Evolutionary conservation across 2,888 invertebrate species (phyloP).

Genomic region (Phyllotreta striolata): DNA sequence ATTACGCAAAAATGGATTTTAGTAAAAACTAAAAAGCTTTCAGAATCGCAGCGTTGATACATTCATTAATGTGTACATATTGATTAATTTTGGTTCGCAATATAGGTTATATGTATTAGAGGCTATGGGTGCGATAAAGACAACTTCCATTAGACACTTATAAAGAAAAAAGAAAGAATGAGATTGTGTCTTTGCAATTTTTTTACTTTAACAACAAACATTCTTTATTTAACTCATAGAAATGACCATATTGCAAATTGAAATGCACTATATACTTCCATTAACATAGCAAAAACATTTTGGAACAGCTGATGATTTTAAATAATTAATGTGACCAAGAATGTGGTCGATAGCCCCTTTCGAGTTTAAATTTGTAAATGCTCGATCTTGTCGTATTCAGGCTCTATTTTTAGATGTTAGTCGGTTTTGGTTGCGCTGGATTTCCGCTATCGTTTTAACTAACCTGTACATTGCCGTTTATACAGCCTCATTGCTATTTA

Average conservation of each 20-base stretch:
- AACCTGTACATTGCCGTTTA: constrained; percentile 10
- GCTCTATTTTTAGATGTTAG: constrained; percentile 9
- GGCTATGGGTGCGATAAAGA: no score
- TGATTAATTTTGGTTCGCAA: no score
- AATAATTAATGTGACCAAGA: constrained; percentile 9
- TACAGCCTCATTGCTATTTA: constrained; percentile 1
- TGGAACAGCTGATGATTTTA: neutral
- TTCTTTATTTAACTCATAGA: no score
- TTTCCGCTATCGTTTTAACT: constrained; percentile 8
- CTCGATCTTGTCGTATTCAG: neutral
- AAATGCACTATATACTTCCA: neutral
- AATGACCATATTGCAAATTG: no score
- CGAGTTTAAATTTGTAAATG: constrained; percentile 9
- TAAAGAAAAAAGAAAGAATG: no score
- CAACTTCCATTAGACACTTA: no score
- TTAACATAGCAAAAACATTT: no score
- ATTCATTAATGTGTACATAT: no score
- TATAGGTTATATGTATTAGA: no score
- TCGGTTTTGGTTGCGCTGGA: neutral
- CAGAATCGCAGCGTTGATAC: no score
- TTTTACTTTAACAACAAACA: neutral
- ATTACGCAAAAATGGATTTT: no score
- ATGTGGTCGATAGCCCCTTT: constrained; percentile 10
- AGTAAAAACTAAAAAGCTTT: no score
- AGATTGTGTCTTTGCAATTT: neutral